phyloP scores from a whole-genome alignment of 35 echinoderm and acorn worm genomes.

The Nesometra sesokonis region DNA sequence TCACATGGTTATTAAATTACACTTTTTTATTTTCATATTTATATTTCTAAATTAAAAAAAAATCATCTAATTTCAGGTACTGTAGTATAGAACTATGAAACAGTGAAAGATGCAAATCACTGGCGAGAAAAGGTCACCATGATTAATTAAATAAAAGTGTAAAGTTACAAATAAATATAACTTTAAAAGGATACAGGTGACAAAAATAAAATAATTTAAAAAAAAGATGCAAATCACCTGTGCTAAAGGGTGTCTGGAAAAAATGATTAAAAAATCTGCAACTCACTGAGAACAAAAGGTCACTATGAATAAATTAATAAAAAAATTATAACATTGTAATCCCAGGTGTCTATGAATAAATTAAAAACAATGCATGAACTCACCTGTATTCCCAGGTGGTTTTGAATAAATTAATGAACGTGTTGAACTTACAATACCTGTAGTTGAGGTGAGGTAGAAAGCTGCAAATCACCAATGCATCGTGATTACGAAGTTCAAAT shows the following conservation, averaged over 20 bases:
- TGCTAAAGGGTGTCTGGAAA: background rate
- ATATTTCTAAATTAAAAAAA: no score
- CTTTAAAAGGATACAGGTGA: background rate
- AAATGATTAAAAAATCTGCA: background rate
- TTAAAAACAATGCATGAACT: background rate
- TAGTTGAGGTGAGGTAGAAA: background rate
- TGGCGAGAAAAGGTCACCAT: no score
- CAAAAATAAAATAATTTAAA: background rate
- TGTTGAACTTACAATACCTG: background rate
- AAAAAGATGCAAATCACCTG: background rate
- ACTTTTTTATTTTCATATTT: no score
- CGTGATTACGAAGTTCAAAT: background rate
- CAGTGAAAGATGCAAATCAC: no score
- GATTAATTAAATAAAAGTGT: no score
- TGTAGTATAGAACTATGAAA: no score
- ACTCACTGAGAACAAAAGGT: background rate
- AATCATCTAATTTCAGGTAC: no score
- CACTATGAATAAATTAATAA: background rate
- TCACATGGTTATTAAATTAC: no score
- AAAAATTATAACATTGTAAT: background rate
- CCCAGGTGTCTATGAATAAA: background rate
- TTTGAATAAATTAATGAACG: background rate
- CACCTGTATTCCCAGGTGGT: background rate
- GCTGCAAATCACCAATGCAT: background rate
- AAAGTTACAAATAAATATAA: background rate